Conservation (phyloP, 92 coral and sea anemone species). For the Phenganax marumi region DNA sequence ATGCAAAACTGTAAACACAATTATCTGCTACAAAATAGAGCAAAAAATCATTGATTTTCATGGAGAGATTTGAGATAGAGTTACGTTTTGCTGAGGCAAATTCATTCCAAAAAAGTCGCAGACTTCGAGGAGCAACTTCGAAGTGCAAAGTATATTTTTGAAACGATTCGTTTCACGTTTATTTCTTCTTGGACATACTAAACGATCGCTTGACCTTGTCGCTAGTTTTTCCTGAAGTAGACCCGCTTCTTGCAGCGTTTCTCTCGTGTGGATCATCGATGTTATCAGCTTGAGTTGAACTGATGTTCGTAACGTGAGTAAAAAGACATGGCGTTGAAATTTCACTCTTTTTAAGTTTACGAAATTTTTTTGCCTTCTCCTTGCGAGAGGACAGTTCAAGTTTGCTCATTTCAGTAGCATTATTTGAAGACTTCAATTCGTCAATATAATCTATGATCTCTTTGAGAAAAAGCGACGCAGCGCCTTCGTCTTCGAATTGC, state of each 20-base stretch:
- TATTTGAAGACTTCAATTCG: slow-evolving; percentile 58
- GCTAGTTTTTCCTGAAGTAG: slow-evolving; percentile 6
- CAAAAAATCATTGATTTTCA: neutral
- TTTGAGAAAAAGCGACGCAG: slow-evolving; percentile 73
- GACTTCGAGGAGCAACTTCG: neutral
- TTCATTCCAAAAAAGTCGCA: neutral
- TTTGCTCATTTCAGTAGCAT: slow-evolving; percentile 72
- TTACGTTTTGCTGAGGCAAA: neutral
- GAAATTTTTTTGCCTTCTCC: slow-evolving; percentile 75
- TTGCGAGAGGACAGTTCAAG: slow-evolving; percentile 57
- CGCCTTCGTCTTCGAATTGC: slow-evolving; percentile 80
- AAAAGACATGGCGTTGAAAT: slow-evolving; percentile 96
- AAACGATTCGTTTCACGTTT: neutral
- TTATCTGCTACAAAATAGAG: neutral
- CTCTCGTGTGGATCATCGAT: slow-evolving; percentile 16
- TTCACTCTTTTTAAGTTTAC: slow-evolving; percentile 91
- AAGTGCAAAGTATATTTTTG: neutral
- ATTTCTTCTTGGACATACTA: slow-evolving; percentile 15
- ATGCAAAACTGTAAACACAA: neutral
- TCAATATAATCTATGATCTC: slow-evolving; percentile 74
- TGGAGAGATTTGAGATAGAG: neutral
- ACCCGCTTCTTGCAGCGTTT: neutral
- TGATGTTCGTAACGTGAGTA: slow-evolving; percentile 97
- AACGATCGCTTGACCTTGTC: slow-evolving; percentile 34
- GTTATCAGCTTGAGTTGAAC: slow-evolving; percentile 56